Conservation (phyloP, 2,888 invertebrate species). For the Ctena decussata region DNA sequence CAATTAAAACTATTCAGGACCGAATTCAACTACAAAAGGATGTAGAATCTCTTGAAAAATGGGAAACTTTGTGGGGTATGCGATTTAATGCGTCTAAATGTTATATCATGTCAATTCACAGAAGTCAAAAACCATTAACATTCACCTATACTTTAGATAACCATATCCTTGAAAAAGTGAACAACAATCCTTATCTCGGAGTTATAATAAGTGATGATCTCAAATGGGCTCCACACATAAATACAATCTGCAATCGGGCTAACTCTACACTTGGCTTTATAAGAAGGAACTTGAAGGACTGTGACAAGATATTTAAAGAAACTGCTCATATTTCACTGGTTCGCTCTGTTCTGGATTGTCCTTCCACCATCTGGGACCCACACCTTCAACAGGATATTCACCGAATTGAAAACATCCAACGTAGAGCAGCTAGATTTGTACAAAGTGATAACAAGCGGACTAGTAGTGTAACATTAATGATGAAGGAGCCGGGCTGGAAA, state of each 20-base stretch:
- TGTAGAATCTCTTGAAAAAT: slow-evolving; percentile 6
- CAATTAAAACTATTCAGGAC: neutral
- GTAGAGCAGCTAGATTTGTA: slow-evolving; percentile 3
- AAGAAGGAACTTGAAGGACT: slow-evolving; percentile 27
- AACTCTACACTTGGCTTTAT: slow-evolving; percentile 29
- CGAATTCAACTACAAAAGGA: slow-evolving; percentile 8
- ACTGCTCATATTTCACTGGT: slow-evolving; percentile 11
- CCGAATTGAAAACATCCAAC: slow-evolving; percentile 3
- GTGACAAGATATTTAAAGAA: slow-evolving; percentile 18
- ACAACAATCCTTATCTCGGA: slow-evolving; percentile 24
- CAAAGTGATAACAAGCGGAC: neutral
- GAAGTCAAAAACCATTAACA: neutral
- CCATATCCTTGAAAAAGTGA: slow-evolving; percentile 14
- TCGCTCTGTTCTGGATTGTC: neutral
- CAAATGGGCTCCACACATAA: slow-evolving; percentile 36
- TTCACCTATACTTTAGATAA: neutral
- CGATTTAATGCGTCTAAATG: slow-evolving; percentile 29
- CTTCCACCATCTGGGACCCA: slow-evolving; percentile 11
- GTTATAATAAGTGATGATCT: slow-evolving; percentile 25
- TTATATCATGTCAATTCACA: slow-evolving; percentile 22
- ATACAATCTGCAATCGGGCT: slow-evolving; percentile 22
- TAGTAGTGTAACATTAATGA: neutral
- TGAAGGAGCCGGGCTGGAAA: neutral
- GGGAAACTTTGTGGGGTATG: slow-evolving; percentile 23
- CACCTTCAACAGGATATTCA: slow-evolving; percentile 15